Evolutionary conservation across 2,888 invertebrate species (phyloP).

Genomic region (Cantharis nigra): DNA sequence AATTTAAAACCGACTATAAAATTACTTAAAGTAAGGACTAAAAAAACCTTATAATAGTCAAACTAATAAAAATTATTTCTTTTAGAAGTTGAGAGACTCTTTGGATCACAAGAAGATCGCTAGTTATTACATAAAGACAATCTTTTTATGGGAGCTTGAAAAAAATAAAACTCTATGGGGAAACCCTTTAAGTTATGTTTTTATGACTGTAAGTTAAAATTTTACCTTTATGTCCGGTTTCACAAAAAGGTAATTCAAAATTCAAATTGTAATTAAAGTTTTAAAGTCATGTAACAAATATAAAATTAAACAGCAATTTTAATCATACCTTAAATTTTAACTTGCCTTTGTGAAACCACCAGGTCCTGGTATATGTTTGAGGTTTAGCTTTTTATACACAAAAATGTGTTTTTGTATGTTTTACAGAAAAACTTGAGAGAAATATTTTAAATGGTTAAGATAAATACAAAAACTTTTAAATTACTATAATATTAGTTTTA

Average conservation of each 20-base stretch:
- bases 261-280: too few species aligned
- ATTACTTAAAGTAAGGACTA: slow-evolving; percentile 44
- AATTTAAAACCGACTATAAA: slow-evolving; percentile 48
- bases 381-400: background rate
- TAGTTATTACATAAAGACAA: slow-evolving; percentile 58
- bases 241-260: too few species aligned
- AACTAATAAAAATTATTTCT: background rate
- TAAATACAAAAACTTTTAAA: too few species aligned
- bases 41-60: background rate
- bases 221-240: background rate
- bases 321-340: too few species aligned
- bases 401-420: background rate
- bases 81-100: slow-evolving; percentile 54
- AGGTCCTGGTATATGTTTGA: too few species aligned
- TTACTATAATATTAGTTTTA: too few species aligned
- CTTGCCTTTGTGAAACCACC: too few species aligned
- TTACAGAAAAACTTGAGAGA: background rate
- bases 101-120: slow-evolving; percentile 47
- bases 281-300: too few species aligned
- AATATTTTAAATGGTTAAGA: too few species aligned
- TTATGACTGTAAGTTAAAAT: slow-evolving; percentile 43
- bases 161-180: slow-evolving; percentile 37
- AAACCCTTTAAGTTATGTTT: slow-evolving; percentile 42
- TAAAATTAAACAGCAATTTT: too few species aligned
- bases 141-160: slow-evolving; percentile 51